A percentile compares a stretch with the other conserved stretches of the same genome.
phyloP scores from a whole-genome alignment of 2,888 invertebrate genomes.

The Adelognathus sp. region DNA sequence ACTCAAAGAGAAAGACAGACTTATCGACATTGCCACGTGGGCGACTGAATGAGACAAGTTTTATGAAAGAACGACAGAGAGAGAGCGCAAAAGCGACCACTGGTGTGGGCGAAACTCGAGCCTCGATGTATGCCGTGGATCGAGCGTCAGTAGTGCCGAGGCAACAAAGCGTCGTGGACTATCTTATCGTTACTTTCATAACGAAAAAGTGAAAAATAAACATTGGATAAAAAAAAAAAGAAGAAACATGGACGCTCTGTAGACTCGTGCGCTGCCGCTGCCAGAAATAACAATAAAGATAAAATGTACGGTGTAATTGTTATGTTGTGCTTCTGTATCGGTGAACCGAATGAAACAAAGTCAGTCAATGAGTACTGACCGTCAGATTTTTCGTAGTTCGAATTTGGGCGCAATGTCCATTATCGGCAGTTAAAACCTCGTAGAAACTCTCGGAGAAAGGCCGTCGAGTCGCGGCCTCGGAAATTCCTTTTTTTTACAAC shows the following conservation, averaged over 20 bases:
- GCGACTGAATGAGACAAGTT: neutral
- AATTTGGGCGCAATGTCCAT: neutral
- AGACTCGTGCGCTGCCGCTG: neutral
- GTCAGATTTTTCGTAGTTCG: neutral
- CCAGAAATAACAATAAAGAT: neutral
- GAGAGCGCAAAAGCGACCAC: no score
- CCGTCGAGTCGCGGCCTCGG: constrained; percentile 18
- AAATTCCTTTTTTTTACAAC: constrained; percentile 12
- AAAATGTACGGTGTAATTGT: no score
- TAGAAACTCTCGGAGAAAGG: constrained; percentile 1
- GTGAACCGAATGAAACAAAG: neutral
- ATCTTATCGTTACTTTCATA: constrained; percentile 34
- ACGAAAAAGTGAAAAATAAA: constrained; percentile 2
- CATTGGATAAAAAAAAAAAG: neutral
- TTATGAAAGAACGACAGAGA: constrained; percentile 18
- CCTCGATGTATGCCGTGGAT: constrained; percentile 23
- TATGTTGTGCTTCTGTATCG: neutral
- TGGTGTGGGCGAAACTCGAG: constrained; percentile 52
- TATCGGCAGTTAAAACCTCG: constrained; percentile 1
- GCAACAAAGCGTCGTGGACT: constrained; percentile 53
- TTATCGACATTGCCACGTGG: neutral
- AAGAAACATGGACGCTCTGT: neutral
- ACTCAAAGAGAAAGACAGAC: neutral
- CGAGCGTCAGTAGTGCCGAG: constrained; percentile 56
- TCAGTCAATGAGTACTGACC: neutral